phyloP scores from a whole-genome alignment of 2,113 vertebrate genomes.

The Cheirogaleus medius region DNA sequence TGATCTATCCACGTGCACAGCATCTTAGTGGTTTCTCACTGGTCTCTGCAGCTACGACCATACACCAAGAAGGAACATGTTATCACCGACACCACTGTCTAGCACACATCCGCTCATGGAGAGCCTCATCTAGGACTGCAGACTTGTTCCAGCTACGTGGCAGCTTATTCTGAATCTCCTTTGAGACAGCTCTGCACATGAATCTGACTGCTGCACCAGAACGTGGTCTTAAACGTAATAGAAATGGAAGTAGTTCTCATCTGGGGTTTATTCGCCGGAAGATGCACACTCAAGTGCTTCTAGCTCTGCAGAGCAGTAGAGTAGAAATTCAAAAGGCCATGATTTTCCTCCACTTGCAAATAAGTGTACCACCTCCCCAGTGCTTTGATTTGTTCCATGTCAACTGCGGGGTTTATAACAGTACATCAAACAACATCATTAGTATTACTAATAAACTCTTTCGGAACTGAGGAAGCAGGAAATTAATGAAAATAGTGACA shows the following conservation, averaged over 20 bases:
- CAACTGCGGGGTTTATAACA: neutral
- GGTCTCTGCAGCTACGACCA: neutral
- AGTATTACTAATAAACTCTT: neutral
- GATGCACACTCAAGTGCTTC: neutral
- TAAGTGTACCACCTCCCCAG: neutral
- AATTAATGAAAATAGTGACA: neutral
- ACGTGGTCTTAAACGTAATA: neutral
- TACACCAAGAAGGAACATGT: rapidly evolving
- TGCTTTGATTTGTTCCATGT: neutral
- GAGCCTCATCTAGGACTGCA: neutral
- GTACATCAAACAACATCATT: neutral
- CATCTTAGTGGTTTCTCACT: neutral
- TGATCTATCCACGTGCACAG: neutral
- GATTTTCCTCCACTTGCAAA: neutral
- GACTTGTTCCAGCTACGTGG: neutral
- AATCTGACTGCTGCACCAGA: neutral
- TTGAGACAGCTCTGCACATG: neutral
- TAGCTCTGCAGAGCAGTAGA: neutral
- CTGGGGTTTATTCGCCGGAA: neutral
- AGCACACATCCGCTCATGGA: neutral
- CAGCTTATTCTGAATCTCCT: neutral
- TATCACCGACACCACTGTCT: neutral
- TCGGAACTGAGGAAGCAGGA: neutral
- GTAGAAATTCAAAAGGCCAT: neutral
- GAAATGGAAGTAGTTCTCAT: neutral